Evolutionary conservation across 2,113 vertebrate species (phyloP), one percentile per base, ranked within the genome.

Genomic region (Columbina picui): DNA sequence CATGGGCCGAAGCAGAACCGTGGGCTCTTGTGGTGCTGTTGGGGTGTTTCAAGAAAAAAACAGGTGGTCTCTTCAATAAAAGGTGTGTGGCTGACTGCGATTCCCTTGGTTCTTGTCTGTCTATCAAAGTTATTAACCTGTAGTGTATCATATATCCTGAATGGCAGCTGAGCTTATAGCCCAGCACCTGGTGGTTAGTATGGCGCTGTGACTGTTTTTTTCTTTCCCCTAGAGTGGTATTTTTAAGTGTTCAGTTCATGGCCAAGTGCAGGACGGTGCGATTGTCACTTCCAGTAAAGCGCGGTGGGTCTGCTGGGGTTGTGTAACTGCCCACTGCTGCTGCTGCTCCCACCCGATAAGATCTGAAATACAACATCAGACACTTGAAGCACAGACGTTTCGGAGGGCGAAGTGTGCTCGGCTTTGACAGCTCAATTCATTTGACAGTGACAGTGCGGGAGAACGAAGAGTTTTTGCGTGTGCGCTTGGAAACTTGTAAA

Each of bases 1-100:
- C 0, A 4, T 3, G 26, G 36, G 2, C 12, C 1, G 5, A 2
- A 23, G 3, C 5, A 3, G 25, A 12, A 22, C 2, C 1, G 19
- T 1, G 14, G 77, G 81, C 3, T 89, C 5, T 21, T 27, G 36
- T 1, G 2, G 39, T 16, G 22, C 45, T 14, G 3, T 50, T 13
- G 67, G n/a, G 49, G 11, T 5, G 18, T 25, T 61, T 16, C 9
- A 4, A 9, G 34, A 39, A 2, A 25, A 53, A 52, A 5, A 6
- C 65, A 38, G 82, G 61, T 68, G 21, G 3, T 70, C 5, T 79
- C 73, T 8, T 11, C n/a, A 16, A 2, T 9, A 3, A 4, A 26
- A 61, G 32, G 38, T 13, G 59, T 2, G 38, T 30, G 57, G 8
- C 56, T 34, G 55, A 55, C 60, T 18, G 52, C 9, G 3, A 2